Conservation (phyloP, 2,888 invertebrate genomes). For the Philhelius pedissequus region DNA sequence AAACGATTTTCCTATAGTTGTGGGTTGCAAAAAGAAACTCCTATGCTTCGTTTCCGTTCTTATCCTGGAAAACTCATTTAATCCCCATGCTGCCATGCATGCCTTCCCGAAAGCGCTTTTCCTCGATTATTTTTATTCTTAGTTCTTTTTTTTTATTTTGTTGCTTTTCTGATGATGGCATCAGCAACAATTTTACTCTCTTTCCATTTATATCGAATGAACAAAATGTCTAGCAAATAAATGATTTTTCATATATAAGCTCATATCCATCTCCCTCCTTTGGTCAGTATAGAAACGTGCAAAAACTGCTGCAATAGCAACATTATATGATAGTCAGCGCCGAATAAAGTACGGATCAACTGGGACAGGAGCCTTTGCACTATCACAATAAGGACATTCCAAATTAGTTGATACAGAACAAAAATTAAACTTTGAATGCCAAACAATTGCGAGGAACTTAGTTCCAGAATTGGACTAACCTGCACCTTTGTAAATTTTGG, state of each 20-base stretch:
- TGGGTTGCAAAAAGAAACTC: constrained; percentile 15
- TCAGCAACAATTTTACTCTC: constrained; percentile 54
- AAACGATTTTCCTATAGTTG: constrained; percentile 20
- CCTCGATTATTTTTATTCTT: neutral
- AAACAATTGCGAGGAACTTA: too few species aligned
- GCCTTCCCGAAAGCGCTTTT: neutral
- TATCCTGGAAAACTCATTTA: constrained; percentile 34
- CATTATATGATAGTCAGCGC: neutral
- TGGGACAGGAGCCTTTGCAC: neutral
- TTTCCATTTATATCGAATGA: constrained; percentile 22
- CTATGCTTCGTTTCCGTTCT: constrained; percentile 29
- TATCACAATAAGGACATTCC: neutral
- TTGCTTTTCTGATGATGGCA: neutral
- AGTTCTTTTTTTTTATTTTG: neutral
- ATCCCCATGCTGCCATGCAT: neutral
- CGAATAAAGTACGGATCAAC: neutral
- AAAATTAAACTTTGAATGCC: too few species aligned
- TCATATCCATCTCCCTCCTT: constrained; percentile 58
- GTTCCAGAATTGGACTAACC: too few species aligned
- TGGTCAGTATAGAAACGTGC: constrained; percentile 41
- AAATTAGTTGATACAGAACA: neutral
- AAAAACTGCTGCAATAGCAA: constrained; percentile 30
- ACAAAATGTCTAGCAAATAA: constrained; percentile 53
- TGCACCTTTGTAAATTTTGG: too few species aligned
- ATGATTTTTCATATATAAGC: constrained; percentile 65